Conservation (phyloP, 92 coral and sea anemone genomes). For the Meandrina meandrites region DNA sequence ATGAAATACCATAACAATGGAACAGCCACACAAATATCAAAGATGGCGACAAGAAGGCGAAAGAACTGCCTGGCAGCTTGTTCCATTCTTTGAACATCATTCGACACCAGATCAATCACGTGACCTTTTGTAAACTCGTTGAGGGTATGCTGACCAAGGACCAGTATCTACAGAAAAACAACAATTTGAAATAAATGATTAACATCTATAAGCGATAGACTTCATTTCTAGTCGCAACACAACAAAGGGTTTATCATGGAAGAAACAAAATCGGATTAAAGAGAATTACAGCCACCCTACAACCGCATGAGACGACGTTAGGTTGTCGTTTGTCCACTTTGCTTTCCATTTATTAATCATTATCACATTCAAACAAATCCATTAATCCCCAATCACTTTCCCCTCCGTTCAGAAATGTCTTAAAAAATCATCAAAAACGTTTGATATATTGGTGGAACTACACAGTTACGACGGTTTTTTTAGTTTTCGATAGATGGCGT, state of each 20-base stretch:
- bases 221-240: not conserved
- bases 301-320: not conserved
- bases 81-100: slow-evolving; percentile 51
- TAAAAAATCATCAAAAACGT: not conserved
- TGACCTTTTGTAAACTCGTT: slow-evolving; percentile 48
- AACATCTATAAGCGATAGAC: not conserved
- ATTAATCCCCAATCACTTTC: not conserved
- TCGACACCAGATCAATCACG: slow-evolving; percentile 50
- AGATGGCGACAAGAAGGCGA: slow-evolving; percentile 44
- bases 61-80: slow-evolving; percentile 48
- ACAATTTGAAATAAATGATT: not conserved
- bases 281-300: not conserved
- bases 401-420: not conserved
- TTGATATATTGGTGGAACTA: not conserved
- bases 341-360: not conserved
- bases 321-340: not conserved
- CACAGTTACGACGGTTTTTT: no score
- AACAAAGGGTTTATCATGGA: not conserved
- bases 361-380: not conserved
- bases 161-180: slow-evolving; percentile 26
- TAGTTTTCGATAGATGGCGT: no score
- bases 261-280: not conserved
- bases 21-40: slow-evolving; percentile 32
- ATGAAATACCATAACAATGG: slow-evolving; percentile 42
- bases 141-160: slow-evolving; percentile 36